Base-by-base conservation (phyloP, 2,888 invertebrate genomes). In the Cephus nigrinus region DNA sequence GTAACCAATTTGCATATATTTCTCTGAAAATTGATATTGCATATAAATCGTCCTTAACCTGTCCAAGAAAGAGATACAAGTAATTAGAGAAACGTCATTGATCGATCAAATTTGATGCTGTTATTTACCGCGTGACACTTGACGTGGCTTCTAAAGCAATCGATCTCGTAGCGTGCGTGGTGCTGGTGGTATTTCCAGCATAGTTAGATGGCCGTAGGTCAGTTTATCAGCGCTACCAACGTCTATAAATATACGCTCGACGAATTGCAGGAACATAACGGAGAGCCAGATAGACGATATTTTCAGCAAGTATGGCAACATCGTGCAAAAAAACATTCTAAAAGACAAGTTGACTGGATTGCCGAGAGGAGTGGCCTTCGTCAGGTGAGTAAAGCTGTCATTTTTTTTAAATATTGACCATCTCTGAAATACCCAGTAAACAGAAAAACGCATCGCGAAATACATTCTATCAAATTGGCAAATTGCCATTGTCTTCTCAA, bases 301-400 rank as follows among this genome's bases (percentile, higher is more conserved):
- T 91, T 98, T 98, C 92, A 95, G 96, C 87, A 95, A 96, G 91
- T 98, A 95, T 92, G 98, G 98, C 55, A 94, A 95, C 85, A 98
- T 98, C 91, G 96, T 98, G 84, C 98, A 98, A 92, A 96, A 97
- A 90, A 97, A 98, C 88, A 95, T 98, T 85, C 93, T 98, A 84
- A 95, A 96, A 85, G 98, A 98, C 90, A 97, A 97, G 93, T 94
- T 96, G 79, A 97, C 97, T 75, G 97, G 97, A 75, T 93, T 96
- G 88, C 97, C 98, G 12, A 93, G 98, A 86, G 98, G 98, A 73
- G 97, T 98, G 76, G 98, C 98, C 30, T 98, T 98, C 93, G 97
- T 97, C 79, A 95, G 97, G 97, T 97, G 91, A 92, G 86, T 84
- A 68, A 55, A 30, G 69, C 75, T 31, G 34, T 40, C 31, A 35